Evolutionary conservation across 2,113 vertebrate species (phyloP), one percentile per base, ranked within the genome.

Genomic region (Coreoperca whiteheadi): DNA sequence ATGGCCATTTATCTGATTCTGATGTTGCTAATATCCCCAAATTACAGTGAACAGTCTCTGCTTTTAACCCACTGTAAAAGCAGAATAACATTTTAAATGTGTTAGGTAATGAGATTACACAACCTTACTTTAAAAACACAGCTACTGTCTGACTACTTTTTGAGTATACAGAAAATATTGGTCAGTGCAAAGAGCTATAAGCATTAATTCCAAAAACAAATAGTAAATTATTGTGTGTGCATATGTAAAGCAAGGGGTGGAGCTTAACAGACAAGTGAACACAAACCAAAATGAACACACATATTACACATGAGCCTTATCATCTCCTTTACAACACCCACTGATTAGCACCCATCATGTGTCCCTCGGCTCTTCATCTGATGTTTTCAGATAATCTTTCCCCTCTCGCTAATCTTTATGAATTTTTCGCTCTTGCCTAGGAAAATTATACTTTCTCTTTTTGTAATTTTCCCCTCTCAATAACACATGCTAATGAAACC

Each of bases 71-170:
- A 59, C 34, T 77, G 16, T 46, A 25, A n/a, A n/a, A n/a, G n/a
- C n/a, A 56, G 37, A 63, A 60, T 61, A 79, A 32, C 2, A 53
- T 23, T 56, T 34, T 14, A 16, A 9, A 61, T 15, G 25, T 23
- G 54, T 61, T 86, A 69, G n/a, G 39, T 66, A 79, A 85, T 30
- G 54, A 59, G 32, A 83, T 83, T 69, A 83, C 32, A 53, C 32
- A 79, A 74, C 54, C 41, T 67, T 15, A 51, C 30, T 32, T 79
- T 21, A 84, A 82, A 69, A 77, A 34, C 66, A 53, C 8, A 46
- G 28, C 64, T 65, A 15, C 39, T 77, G 61, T 63, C 65, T 32
- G 60, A 60, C 8, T 51, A 16, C 3, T 7, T 43, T 41, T 51
- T 37, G 28, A 59, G 39, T 54, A 23, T 41, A 53, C 48, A 53